phyloP scores from a whole-genome alignment of 2,113 vertebrate genomes.

The Solea senegalensis region DNA sequence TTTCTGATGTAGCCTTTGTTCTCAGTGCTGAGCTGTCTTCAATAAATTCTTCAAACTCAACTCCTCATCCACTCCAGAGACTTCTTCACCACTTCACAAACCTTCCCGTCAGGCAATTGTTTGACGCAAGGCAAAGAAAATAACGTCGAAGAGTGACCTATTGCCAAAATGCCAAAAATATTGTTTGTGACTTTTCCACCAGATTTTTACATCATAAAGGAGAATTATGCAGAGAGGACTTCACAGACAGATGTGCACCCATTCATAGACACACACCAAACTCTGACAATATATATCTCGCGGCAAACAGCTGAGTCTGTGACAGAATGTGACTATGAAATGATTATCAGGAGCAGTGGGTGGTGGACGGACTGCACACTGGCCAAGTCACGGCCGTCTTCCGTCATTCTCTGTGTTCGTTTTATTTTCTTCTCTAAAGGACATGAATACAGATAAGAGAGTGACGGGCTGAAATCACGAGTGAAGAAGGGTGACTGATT shows the following conservation, averaged over 20 bases:
- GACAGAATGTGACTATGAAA: constrained; percentile 40
- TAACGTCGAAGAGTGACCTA: constrained; percentile 15
- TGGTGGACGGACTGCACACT: constrained; percentile 32
- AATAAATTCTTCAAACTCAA: too few relatives aligned
- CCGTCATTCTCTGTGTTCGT: constrained; percentile 46
- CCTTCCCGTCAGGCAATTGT: neutral
- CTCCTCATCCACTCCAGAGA: too few relatives aligned
- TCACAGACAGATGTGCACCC: neutral
- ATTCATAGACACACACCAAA: neutral
- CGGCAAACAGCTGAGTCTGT: constrained; percentile 11
- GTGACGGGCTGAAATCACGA: constrained; percentile 20
- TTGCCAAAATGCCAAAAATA: constrained; percentile 22
- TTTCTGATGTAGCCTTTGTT: too few relatives aligned
- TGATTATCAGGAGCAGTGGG: constrained; percentile 40
- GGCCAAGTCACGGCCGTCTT: constrained; percentile 33
- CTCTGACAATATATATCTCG: constrained; percentile 9
- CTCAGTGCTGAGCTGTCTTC: too few relatives aligned
- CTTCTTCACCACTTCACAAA: too few relatives aligned
- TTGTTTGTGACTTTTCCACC: neutral
- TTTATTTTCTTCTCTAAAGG: constrained; percentile 36
- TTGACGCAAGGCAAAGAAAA: constrained; percentile 14
- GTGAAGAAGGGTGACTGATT: constrained; percentile 32
- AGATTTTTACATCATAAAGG: neutral
- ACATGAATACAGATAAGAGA: constrained; percentile 53
- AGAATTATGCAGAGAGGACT: neutral